Conservation (phyloP, 2,888 invertebrate species). For the Drosophila paramelanica region DNA sequence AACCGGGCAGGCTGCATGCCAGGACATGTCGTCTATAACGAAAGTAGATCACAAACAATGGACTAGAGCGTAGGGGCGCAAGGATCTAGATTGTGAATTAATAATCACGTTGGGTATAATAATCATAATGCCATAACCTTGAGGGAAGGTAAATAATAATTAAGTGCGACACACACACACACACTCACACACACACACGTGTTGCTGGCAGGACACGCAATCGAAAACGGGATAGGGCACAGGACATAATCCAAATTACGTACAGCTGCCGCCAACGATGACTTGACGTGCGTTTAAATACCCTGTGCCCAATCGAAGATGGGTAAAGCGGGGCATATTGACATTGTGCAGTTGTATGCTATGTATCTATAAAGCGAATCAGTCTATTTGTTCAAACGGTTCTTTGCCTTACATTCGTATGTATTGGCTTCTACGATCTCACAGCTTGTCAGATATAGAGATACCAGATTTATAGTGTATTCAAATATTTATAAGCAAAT, state of each 20-base stretch:
- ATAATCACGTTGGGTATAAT: slow-evolving; percentile 70
- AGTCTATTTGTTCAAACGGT: too few species aligned
- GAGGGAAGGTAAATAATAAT: slow-evolving; percentile 77
- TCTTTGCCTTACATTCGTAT: too few species aligned
- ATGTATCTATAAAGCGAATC: too few species aligned
- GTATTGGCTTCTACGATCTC: too few species aligned
- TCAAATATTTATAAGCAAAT: too few species aligned
- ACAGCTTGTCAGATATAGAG: too few species aligned
- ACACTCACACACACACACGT: slow-evolving; percentile 52
- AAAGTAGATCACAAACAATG: slow-evolving; percentile 60
- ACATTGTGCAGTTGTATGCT: too few species aligned
- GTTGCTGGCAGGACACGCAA: slow-evolving; percentile 56
- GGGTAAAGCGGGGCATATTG: neutral
- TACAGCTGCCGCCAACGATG: slow-evolving; percentile 57
- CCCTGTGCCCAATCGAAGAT: neutral
- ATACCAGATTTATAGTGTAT: too few species aligned
- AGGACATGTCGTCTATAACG: slow-evolving; percentile 50
- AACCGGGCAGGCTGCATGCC: slow-evolving; percentile 57
- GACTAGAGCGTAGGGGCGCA: slow-evolving; percentile 8
- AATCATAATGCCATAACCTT: slow-evolving; percentile 73
- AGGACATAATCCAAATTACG: slow-evolving; percentile 31
- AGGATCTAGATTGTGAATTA: slow-evolving; percentile 68
- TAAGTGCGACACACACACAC: slow-evolving; percentile 44
- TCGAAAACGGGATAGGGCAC: slow-evolving; percentile 34
- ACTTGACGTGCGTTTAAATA: slow-evolving; percentile 37